Conservation (phyloP, 2,888 invertebrate genomes). For the Gandaritis pyraliata region DNA sequence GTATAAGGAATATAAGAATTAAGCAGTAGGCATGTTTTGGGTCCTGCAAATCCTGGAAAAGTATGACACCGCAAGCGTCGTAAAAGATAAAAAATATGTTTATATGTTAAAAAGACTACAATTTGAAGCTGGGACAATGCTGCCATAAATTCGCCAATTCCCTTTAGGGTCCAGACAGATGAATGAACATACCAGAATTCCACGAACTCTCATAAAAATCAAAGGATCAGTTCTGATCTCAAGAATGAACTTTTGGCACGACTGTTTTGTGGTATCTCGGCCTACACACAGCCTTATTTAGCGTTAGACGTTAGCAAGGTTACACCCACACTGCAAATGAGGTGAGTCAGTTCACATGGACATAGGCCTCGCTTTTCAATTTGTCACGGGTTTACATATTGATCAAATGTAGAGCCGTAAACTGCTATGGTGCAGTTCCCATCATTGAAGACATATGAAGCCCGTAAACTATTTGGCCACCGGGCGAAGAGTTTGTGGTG, state of each 20-base stretch:
- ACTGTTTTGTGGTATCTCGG: constrained; percentile 23
- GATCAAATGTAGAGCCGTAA: constrained; percentile 3
- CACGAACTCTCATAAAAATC: constrained; percentile 20
- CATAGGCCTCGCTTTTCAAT: constrained; percentile 26
- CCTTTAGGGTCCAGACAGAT: constrained; percentile 10
- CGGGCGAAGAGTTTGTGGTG: too few relatives aligned
- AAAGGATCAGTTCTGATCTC: constrained; percentile 12
- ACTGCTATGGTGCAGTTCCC: too few relatives aligned
- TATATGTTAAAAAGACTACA: constrained; percentile 22
- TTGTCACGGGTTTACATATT: constrained; percentile 5
- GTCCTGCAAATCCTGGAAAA: neutral
- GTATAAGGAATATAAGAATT: too few relatives aligned
- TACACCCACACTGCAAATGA: constrained; percentile 61
- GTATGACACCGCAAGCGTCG: constrained; percentile 9
- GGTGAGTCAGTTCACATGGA: constrained; percentile 62
- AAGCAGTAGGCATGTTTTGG: too few relatives aligned
- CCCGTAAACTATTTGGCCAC: too few relatives aligned
- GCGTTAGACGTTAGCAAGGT: constrained; percentile 64
- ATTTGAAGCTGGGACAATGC: constrained; percentile 29
- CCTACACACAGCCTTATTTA: constrained; percentile 73
- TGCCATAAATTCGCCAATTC: constrained; percentile 25
- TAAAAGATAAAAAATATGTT: constrained; percentile 13
- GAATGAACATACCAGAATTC: constrained; percentile 21
- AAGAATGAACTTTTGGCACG: constrained; percentile 28
- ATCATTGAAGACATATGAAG: too few relatives aligned